Conservation (phyloP, 2,797 vertebrate genomes). For the Catamblyrhynchus diadema region DNA sequence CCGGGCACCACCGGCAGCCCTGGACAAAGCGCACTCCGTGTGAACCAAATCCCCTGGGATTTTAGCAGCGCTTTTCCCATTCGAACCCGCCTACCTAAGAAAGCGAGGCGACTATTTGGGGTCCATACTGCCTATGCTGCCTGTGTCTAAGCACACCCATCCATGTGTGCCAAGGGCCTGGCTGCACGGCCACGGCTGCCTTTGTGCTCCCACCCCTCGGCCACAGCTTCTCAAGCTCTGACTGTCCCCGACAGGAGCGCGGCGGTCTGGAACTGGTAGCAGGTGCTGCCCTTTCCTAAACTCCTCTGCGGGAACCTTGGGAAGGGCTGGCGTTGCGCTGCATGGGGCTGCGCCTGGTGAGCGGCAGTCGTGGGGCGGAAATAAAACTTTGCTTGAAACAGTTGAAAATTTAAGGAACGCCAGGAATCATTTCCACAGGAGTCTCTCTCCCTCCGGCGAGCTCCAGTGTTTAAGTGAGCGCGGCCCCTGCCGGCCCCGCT, state of each 20-base stretch:
- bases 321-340: accelerated
- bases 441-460: not conserved
- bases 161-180: not conserved
- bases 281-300: not conserved
- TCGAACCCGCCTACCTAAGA: not conserved
- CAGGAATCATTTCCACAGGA: not conserved
- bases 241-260: accelerated
- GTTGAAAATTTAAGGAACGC: not conserved
- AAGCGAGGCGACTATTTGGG: not conserved
- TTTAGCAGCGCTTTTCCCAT: not conserved
- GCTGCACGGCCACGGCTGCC: not conserved
- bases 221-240: not conserved
- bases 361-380: not conserved
- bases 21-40: not conserved
- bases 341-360: not conserved
- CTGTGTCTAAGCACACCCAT: not conserved
- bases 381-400: not conserved
- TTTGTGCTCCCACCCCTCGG: not conserved
- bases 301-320: not conserved
- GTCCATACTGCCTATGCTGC: accelerated
- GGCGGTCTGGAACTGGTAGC: not conserved
- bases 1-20: accelerated
- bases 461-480: not conserved
- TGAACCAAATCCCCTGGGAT: not conserved
- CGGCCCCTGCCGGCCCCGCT: not conserved